Conservation (phyloP, 2,113 vertebrate genomes). For the Hemichromis elongatus region DNA sequence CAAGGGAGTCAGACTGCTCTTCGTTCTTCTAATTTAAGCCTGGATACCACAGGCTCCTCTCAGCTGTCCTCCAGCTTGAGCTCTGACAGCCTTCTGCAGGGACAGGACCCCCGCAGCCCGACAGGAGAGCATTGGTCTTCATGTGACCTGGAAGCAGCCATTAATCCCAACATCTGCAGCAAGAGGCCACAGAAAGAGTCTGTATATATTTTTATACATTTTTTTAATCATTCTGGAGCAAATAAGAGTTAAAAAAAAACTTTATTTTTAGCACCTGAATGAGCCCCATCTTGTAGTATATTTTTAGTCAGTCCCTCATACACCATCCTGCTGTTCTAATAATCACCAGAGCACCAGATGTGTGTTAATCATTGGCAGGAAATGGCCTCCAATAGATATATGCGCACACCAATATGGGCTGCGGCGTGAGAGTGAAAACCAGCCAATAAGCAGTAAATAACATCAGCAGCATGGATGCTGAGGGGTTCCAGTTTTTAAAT, state of each 20-base stretch:
- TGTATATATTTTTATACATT: constrained; percentile 46
- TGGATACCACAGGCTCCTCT: constrained; percentile 85
- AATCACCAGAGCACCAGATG: background rate
- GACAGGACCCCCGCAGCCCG: constrained; percentile 69
- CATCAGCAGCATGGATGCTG: background rate
- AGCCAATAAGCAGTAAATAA: background rate
- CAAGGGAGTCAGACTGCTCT: constrained; percentile 60
- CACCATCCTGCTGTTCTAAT: background rate
- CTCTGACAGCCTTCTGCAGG: constrained; percentile 80
- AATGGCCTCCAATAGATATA: background rate
- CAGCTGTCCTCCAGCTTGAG: constrained; percentile 91
- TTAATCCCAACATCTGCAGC: constrained; percentile 31
- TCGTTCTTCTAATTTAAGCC: constrained; percentile 81
- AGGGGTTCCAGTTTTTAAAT: background rate
- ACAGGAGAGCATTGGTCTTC: constrained; percentile 75
- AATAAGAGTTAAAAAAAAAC: background rate
- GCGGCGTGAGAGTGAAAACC: accelerated
- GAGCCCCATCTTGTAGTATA: background rate
- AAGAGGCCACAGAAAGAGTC: constrained; percentile 78
- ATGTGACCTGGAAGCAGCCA: constrained; percentile 69
- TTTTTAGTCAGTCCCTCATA: background rate
- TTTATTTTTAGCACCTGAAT: background rate
- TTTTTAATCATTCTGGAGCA: background rate
- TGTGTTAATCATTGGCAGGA: background rate
- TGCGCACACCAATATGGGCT: background rate